Evolutionary conservation across 2,888 invertebrate species (phyloP), one percentile per base, ranked within the genome.

Genomic region (Coelopa pilipes): DNA sequence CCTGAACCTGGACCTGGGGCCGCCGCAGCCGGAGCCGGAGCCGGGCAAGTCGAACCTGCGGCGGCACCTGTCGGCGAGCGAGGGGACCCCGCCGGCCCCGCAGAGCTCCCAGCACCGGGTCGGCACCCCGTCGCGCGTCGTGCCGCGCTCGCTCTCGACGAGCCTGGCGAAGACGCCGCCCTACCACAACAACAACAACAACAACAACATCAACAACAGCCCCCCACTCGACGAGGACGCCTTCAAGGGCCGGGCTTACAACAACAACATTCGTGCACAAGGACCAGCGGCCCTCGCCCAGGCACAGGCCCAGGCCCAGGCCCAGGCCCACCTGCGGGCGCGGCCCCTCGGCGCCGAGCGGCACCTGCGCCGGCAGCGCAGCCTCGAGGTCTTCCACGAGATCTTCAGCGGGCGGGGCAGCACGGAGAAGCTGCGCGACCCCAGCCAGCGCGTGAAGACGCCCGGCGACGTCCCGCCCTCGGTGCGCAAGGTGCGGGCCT

Each of bases 381-480:
- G 94, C 0, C 86, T 94, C 49, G 94, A 94, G 80, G 92, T 93
- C 68, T 94, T 94, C 70, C 92, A 91, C 72, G 93, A 94, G 80
- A 91, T 94, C 4, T 94, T 94, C 80, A 90, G 92, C 12, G 91
- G 91, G 0, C 86, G 86, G 49, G 91, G 91, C 0, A 93, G 92
- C 81, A 89, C 90, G 3, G 86, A 86, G 53, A 89, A 91, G 71
- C 83, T 94, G 67, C 90, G 93, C 77, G 93, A 94, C 86, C 93
- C 94, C 0, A 92, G 93, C 21, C 92, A 92, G 65, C 89, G 94
- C 67, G 92, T 94, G 0, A 94, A 95, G 82, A 95, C 94, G 0
- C 94, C 95, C 0, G 94, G 94, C 0, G 95, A 95, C 84, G 90
- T 94, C 45, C 94, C 94, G 0, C 92, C 93, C 0, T 94, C 94